These are phyloP conservation scores for Pelagia noctiluca DNA, from an alignment of 30 jellyfish, hydroid and myxozoan genomes.

Conservation along the genomic window DNA sequence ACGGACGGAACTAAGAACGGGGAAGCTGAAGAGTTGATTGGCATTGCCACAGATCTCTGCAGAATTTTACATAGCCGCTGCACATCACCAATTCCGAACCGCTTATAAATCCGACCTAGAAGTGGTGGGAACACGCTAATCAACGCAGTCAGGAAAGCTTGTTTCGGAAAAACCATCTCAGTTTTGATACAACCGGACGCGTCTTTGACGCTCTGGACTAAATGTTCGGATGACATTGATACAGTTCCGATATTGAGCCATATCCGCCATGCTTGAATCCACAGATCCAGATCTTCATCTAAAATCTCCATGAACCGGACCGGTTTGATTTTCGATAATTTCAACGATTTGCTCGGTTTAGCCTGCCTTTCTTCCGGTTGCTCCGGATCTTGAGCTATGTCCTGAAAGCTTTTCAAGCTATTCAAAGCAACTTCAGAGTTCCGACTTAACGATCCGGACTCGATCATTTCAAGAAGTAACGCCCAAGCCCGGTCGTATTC, in stretches of 20 bases:
- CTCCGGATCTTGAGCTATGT: slow-evolving; percentile 76
- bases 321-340: slow-evolving; percentile 41
- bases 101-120: slow-evolving; percentile 80
- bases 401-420: slow-evolving; percentile 94
- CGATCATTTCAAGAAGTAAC: slow-evolving; percentile 86
- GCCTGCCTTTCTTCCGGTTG: slow-evolving; percentile 33
- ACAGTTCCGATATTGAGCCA: slow-evolving; percentile 91
- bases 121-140: slow-evolving; percentile 89
- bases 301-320: slow-evolving; percentile 52
- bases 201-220: slow-evolving; percentile 74
- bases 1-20: slow-evolving; percentile 86
- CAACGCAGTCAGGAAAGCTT: slow-evolving; percentile 85
- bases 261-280: slow-evolving; percentile 97
- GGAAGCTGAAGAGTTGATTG: slow-evolving; percentile 91
- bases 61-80: slow-evolving; percentile 85
- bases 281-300: slow-evolving; percentile 82
- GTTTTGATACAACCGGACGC: slow-evolving; percentile 60
- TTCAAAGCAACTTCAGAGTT: slow-evolving; percentile 92
- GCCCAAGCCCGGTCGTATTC: slow-evolving; percentile 99
- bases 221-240: slow-evolving; percentile 77
- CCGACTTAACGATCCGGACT: slow-evolving; percentile 86
- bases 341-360: slow-evolving; percentile 15
- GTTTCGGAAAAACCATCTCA: slow-evolving; percentile 83
- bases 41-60: slow-evolving; percentile 84
- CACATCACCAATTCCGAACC: slow-evolving; percentile 95